phyloP scores from a whole-genome alignment of 2,797 vertebrate species.

The Octomys mimax region DNA sequence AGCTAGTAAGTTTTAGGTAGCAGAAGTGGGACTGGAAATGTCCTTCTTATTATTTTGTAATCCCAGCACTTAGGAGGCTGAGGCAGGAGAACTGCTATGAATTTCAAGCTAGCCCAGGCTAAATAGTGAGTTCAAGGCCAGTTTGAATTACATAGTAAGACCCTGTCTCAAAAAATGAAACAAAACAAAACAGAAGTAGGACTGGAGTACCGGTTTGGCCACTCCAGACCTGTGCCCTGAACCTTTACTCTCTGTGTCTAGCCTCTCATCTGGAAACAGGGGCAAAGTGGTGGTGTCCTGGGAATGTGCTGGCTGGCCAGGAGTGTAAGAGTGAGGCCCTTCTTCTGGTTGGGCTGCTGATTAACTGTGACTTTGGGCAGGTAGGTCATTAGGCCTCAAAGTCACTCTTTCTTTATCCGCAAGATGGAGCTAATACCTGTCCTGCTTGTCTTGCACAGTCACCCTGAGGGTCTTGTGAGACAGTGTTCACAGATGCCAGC shows the following conservation, averaged over 20 bases:
- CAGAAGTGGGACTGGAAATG: neutral
- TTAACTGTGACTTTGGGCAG: conserved; percentile 38
- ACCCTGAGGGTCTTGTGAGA: neutral
- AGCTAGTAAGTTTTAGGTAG: neutral
- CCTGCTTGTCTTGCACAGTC: neutral
- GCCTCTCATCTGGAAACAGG: neutral
- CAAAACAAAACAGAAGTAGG: neutral
- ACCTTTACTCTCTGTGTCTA: neutral
- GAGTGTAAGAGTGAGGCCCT: neutral
- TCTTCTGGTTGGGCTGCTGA: conserved; percentile 5
- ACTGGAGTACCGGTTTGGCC: neutral
- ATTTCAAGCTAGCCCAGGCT: neutral
- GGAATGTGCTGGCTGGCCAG: neutral
- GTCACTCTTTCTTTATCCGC: neutral
- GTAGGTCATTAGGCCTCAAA: neutral
- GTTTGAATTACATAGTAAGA: neutral
- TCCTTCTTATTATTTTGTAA: neutral
- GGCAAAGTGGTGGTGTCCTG: neutral
- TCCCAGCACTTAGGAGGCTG: neutral
- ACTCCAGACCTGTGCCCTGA: neutral
- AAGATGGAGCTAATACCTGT: neutral
- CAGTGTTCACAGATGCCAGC: conserved; percentile 19
- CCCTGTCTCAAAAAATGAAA: neutral
- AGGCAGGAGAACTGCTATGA: neutral
- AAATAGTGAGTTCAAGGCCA: neutral